These are phyloP conservation scores for Catocala nupta DNA, from an alignment of 2,888 invertebrate genomes.

Conservation along the genomic window DNA sequence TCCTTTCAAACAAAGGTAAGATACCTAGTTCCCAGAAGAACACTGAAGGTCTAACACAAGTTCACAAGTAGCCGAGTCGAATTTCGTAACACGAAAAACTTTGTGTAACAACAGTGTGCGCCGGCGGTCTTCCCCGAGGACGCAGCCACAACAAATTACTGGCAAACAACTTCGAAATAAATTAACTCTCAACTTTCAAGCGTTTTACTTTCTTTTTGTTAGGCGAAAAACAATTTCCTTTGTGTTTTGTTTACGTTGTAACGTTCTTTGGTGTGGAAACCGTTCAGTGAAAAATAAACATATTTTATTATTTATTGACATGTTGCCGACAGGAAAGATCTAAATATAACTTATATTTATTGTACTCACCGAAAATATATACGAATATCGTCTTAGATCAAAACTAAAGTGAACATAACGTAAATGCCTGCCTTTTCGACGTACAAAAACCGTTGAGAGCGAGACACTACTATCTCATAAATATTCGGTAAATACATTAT, in stretches of 20 bases:
- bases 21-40: slow-evolving; percentile 52
- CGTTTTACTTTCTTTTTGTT: slow-evolving; percentile 82
- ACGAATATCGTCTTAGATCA: too few species aligned
- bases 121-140: slow-evolving; percentile 75
- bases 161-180: slow-evolving; percentile 86
- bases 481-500: too few species aligned
- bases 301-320: slow-evolving; percentile 51
- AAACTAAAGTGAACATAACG: too few species aligned
- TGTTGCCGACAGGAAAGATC: slow-evolving; percentile 24
- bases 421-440: too few species aligned
- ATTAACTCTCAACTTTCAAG: slow-evolving; percentile 85
- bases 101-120: slow-evolving; percentile 72
- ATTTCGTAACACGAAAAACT: slow-evolving; percentile 78
- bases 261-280: slow-evolving; percentile 60
- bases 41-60: slow-evolving; percentile 59
- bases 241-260: slow-evolving; percentile 74
- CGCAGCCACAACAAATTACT: slow-evolving; percentile 84
- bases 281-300: slow-evolving; percentile 56
- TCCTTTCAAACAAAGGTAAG: slow-evolving; percentile 38
- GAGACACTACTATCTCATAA: too few species aligned
- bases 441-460: too few species aligned
- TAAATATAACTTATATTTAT: too few species aligned
- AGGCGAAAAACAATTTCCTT: slow-evolving; percentile 81
- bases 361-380: too few species aligned
- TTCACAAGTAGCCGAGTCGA: slow-evolving; percentile 72